These are phyloP conservation scores for Myopa tessellatipennis DNA, from an alignment of 2,888 invertebrate species.

Conservation along the genomic window DNA sequence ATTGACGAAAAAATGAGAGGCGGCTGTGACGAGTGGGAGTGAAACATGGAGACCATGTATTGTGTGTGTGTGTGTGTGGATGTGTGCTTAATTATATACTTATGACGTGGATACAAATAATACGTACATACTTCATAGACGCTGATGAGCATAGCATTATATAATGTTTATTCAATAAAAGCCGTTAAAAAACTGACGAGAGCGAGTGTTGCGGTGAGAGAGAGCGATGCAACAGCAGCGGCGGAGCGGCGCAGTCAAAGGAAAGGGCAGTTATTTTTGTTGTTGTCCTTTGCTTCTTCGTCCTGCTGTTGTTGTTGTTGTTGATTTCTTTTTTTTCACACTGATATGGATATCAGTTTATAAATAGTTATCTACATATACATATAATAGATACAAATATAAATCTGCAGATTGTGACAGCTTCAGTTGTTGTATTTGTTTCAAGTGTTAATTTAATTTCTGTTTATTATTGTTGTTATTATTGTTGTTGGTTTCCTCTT, in stretches of 20 bases:
- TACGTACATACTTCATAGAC: slow-evolving; percentile 67
- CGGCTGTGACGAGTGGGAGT: neutral
- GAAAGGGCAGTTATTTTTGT: neutral
- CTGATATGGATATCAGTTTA: neutral
- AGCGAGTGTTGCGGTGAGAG: neutral
- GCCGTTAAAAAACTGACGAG: slow-evolving; percentile 43
- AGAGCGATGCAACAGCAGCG: neutral
- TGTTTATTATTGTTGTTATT: slow-evolving; percentile 8
- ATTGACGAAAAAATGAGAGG: neutral
- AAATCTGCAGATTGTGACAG: no score
- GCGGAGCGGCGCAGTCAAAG: neutral
- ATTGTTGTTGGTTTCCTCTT: slow-evolving; percentile 8
- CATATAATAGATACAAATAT: neutral
- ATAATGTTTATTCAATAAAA: slow-evolving; percentile 47
- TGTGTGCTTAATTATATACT: slow-evolving; percentile 16
- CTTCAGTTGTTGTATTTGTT: slow-evolving; percentile 6
- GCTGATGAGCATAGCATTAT: slow-evolving; percentile 68
- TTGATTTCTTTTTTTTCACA: slow-evolving; percentile 2
- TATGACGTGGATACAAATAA: slow-evolving; percentile 20
- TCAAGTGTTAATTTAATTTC: neutral
- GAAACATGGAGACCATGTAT: neutral
- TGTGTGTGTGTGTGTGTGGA: neutral
- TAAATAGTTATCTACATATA: neutral
- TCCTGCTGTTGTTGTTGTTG: slow-evolving; percentile 17
- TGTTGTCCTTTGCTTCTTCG: neutral